Evolutionary conservation across 2,888 invertebrate genomes (phyloP).

Genomic region (Diaphora mendica): DNA sequence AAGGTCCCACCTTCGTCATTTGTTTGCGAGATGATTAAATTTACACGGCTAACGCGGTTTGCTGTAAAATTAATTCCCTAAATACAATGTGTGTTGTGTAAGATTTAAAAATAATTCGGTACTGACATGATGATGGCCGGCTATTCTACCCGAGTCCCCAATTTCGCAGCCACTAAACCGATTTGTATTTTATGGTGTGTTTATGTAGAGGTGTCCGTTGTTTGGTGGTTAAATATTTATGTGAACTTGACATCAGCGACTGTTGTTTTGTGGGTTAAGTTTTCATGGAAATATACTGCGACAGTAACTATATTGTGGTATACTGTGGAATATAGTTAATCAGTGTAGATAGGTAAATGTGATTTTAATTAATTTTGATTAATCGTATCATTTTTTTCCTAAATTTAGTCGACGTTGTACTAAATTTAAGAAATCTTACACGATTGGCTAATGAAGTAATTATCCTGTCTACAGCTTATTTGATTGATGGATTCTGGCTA

Average conservation of each 20-base stretch:
- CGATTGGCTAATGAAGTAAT: not conserved
- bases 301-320: not conserved
- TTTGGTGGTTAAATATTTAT: slow-evolving; percentile 28
- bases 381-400: too few relatives aligned
- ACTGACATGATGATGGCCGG: slow-evolving; percentile 31
- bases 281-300: not conserved
- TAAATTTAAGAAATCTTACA: not conserved
- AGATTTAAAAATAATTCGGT: slow-evolving; percentile 49
- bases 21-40: slow-evolving; percentile 82
- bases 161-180: slow-evolving; percentile 29
- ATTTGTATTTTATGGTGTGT: slow-evolving; percentile 44
- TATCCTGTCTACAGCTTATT: not conserved
- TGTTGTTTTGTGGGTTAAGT: slow-evolving; percentile 1
- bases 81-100: slow-evolving; percentile 53
- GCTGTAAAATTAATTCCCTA: slow-evolving; percentile 69
- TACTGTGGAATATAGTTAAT: not conserved
- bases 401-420: too few relatives aligned
- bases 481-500: not conserved
- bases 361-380: not conserved
- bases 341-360: not conserved
- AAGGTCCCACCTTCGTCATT: slow-evolving; percentile 81
- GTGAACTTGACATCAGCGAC: not conserved
- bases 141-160: slow-evolving; percentile 21
- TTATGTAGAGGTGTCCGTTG: slow-evolving; percentile 32
- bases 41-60: slow-evolving; percentile 76